These are phyloP conservation scores for Lithodes maja DNA, from an alignment of 2,888 invertebrate genomes.

Conservation along the genomic window DNA sequence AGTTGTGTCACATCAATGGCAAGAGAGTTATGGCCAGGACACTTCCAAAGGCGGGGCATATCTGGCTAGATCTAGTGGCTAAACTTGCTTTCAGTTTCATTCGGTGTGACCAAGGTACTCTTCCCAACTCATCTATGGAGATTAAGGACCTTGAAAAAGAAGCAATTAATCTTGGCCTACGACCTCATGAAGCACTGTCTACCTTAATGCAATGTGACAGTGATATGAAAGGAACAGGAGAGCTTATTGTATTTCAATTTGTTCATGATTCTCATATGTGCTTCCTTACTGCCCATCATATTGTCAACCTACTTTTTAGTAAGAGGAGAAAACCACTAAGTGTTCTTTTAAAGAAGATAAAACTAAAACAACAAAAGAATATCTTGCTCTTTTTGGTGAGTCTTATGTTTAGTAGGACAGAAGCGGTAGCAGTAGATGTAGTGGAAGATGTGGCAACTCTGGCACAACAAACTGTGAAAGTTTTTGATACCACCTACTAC, in stretches of 20 bases:
- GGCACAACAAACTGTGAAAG: not conserved
- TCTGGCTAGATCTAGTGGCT: conserved; percentile 13
- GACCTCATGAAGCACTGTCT: conserved; percentile 26
- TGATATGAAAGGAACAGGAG: conserved; percentile 13
- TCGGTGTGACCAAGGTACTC: not conserved
- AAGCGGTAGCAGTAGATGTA: not conserved
- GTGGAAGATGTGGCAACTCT: not conserved
- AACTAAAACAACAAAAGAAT: not conserved
- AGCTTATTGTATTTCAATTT: conserved; percentile 18
- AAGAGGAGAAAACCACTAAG: not conserved
- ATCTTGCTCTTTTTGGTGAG: conserved; percentile 25
- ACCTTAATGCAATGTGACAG: conserved; percentile 41
- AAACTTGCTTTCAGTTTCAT: not conserved
- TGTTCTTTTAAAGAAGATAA: not conserved
- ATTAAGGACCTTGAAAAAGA: not conserved
- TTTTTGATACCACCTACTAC: conserved; percentile 28
- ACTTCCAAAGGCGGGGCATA: conserved; percentile 11
- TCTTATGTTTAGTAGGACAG: not conserved
- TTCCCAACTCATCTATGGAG: conserved; percentile 2
- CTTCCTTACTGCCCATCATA: conserved; percentile 20
- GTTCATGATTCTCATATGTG: conserved; percentile 26
- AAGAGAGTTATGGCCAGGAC: conserved; percentile 18
- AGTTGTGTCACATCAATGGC: conserved; percentile 31
- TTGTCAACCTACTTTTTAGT: not conserved
- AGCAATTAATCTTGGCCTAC: conserved; percentile 13